Evolutionary conservation across 1,140 invertebrate species (phyloP).

Genomic region (Melanaphis sacchari): DNA sequence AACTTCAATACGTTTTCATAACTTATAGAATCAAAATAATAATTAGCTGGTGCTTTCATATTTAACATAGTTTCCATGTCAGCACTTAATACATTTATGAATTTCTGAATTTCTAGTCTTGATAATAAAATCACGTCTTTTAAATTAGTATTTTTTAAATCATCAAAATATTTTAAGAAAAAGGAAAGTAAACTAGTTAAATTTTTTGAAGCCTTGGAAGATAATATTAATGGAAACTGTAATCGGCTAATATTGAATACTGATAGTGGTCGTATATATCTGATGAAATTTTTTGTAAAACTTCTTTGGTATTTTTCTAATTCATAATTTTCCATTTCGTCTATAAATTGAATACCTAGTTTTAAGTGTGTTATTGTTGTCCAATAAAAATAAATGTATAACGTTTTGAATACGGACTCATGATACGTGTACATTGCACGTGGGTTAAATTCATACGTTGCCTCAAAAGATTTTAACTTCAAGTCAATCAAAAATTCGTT

Average conservation of each 20-base stretch:
- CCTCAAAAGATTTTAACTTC: background rate
- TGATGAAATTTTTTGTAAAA: background rate
- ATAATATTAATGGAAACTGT: background rate
- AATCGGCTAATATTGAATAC: background rate
- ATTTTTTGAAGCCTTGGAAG: background rate
- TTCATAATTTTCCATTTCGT: background rate
- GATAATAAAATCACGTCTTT: background rate
- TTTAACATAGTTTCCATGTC: background rate
- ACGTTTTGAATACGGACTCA: background rate
- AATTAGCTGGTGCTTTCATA: background rate
- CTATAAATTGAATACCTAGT: background rate
- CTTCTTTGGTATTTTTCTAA: background rate
- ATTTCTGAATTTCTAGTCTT: background rate
- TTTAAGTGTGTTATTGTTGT: background rate
- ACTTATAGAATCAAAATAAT: background rate
- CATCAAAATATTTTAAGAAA: background rate
- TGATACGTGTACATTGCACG: background rate
- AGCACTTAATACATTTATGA: background rate
- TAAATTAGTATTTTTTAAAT: background rate
- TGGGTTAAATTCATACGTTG: background rate
- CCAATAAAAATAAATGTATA: constrained; percentile 41
- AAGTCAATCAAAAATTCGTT: background rate
- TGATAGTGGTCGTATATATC: background rate
- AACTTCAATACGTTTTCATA: background rate
- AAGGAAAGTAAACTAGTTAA: background rate